A percentile compares a stretch with the other conserved stretches of the same genome.
These are phyloP conservation scores for Xenopus petersii DNA, from an alignment of 2,797 vertebrate species.

Conservation along the genomic window DNA sequence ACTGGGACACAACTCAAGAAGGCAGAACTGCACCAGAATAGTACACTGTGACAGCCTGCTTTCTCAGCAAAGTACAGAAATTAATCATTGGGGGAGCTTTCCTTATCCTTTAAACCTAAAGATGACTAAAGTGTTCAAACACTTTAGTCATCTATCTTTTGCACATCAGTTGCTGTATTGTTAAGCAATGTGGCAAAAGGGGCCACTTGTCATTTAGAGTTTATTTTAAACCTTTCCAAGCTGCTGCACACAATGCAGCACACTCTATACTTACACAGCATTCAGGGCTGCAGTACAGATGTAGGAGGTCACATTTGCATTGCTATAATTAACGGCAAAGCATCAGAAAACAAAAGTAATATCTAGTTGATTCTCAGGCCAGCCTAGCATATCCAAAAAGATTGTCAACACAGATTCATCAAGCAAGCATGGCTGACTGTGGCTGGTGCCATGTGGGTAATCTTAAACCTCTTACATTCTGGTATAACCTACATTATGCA, in stretches of 20 bases:
- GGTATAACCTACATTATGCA: neutral
- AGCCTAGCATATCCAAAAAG: slow-evolving; percentile 16
- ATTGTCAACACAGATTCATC: slow-evolving; percentile 37
- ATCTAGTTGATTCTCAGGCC: slow-evolving; percentile 13
- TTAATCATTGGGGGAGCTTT: no score
- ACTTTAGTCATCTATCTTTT: neutral
- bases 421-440: slow-evolving; percentile 27
- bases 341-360: neutral
- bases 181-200: neutral
- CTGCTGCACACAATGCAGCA: neutral
- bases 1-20: no score
- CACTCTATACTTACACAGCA: no score
- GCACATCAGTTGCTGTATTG: neutral
- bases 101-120: no score
- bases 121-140: no score
- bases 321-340: slow-evolving; percentile 9
- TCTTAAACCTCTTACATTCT: slow-evolving; percentile 23
- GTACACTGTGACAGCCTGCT: no score
- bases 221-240: no score
- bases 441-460: slow-evolving; percentile 17
- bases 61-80: no score
- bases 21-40: no score
- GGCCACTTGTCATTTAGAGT: neutral
- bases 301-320: no score
- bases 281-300: no score